Evolutionary conservation across 1,140 invertebrate genomes (phyloP).

Genomic region (Tribolium madens): DNA sequence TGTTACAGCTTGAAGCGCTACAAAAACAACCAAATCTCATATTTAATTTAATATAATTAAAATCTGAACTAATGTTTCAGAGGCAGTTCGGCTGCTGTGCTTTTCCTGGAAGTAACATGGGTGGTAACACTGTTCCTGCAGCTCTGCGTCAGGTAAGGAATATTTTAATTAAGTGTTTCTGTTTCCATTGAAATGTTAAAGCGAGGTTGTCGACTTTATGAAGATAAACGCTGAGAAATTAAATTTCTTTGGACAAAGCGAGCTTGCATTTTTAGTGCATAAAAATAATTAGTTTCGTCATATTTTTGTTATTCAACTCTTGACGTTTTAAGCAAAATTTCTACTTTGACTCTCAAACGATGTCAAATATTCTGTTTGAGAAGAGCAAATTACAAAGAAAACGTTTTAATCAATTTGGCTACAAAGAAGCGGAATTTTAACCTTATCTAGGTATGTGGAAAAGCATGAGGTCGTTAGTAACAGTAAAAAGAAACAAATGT

Average conservation of each 20-base stretch:
- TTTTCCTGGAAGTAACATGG: constrained; percentile 48
- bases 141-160: constrained; percentile 48
- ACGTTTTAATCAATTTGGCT: constrained; percentile 26
- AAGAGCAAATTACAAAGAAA: constrained; percentile 29
- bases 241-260: constrained; percentile 21
- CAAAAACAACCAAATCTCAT: background rate
- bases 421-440: constrained; percentile 1
- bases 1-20: background rate
- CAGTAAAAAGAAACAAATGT: background rate
- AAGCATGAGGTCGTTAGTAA: background rate
- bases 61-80: constrained; percentile 31
- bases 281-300: background rate
- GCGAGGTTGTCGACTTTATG: background rate
- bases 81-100: constrained; percentile 37
- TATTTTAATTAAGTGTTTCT: constrained; percentile 38
- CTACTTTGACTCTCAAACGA: constrained; percentile 28
- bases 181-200: constrained; percentile 16
- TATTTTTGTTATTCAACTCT: background rate
- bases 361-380: constrained; percentile 34
- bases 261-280: background rate
- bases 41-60: background rate
- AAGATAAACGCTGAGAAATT: constrained; percentile 21
- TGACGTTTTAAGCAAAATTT: constrained; percentile 9
- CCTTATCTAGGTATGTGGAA: background rate
- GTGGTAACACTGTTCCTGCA: constrained; percentile 48